These are phyloP conservation scores for Lampropteryx suffumata DNA, from an alignment of 2,888 invertebrate species.

Conservation along the genomic window DNA sequence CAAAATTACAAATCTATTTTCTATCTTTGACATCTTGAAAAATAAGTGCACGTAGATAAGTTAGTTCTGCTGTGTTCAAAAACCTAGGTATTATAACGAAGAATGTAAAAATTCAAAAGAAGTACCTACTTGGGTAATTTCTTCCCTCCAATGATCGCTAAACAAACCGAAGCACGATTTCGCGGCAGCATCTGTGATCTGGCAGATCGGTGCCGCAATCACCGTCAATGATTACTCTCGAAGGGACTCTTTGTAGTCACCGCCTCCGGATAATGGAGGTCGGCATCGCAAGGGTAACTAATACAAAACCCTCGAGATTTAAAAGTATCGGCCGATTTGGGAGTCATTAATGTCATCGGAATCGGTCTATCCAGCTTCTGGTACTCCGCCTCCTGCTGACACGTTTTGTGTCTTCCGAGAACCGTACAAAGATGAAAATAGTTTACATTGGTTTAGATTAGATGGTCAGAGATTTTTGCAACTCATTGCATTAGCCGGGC, in stretches of 20 bases:
- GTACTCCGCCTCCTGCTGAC: slow-evolving; percentile 34
- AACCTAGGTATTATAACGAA: too few relatives aligned
- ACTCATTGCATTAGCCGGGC: slow-evolving; percentile 81
- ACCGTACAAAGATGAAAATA: slow-evolving; percentile 44
- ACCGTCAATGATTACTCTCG: slow-evolving; percentile 62
- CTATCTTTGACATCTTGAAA: slow-evolving; percentile 1
- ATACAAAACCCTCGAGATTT: slow-evolving; percentile 60
- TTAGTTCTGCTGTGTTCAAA: slow-evolving; percentile 2
- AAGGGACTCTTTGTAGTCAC: slow-evolving; percentile 66
- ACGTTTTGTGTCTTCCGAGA: slow-evolving; percentile 43
- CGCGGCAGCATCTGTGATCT: slow-evolving; percentile 41
- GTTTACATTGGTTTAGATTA: slow-evolving; percentile 36
- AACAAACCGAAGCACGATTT: slow-evolving; percentile 47
- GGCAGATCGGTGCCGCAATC: slow-evolving; percentile 56
- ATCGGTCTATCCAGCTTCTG: slow-evolving; percentile 70
- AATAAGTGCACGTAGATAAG: too few relatives aligned
- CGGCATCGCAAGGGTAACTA: slow-evolving; percentile 55
- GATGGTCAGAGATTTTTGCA: slow-evolving; percentile 65
- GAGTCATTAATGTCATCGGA: slow-evolving; percentile 78
- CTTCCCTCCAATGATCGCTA: slow-evolving; percentile 28
- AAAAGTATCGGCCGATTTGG: slow-evolving; percentile 63
- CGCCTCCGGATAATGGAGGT: slow-evolving; percentile 63
- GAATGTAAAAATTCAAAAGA: slow-evolving; percentile 3
- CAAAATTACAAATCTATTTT: slow-evolving; percentile 16
- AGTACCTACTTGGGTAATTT: too few relatives aligned